Conservation (phyloP, 2,888 invertebrate genomes). For the Sarcophaga subvicina region DNA sequence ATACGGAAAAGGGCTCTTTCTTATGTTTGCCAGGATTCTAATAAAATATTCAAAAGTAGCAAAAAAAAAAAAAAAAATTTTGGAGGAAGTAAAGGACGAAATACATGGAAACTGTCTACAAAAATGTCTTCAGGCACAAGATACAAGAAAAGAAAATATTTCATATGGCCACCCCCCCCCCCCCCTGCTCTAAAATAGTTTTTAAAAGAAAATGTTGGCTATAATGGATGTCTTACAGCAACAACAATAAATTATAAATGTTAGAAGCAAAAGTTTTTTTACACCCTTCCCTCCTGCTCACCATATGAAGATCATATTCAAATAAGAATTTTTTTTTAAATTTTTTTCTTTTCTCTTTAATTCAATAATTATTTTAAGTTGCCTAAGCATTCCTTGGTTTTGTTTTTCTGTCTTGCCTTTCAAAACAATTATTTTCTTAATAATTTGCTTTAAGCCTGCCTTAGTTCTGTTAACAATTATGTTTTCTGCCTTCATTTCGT, state of each 20-base stretch:
- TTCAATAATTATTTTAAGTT: neutral
- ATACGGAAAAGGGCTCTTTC: conserved; percentile 19
- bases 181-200: neutral
- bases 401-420: neutral
- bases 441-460: conserved; percentile 25
- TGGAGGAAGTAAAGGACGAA: too few species aligned
- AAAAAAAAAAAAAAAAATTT: neutral
- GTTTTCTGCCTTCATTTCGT: neutral
- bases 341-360: neutral
- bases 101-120: conserved; percentile 36
- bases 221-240: neutral
- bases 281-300: too few species aligned
- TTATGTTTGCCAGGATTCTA: conserved; percentile 42
- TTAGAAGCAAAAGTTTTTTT: neutral
- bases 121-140: conserved; percentile 41
- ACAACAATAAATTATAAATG: neutral
- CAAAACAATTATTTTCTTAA: conserved; percentile 5
- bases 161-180: neutral
- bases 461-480: conserved; percentile 25
- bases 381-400: neutral
- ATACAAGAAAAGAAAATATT: conserved; percentile 27
- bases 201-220: neutral
- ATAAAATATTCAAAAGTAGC: conserved; percentile 36
- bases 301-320: too few species aligned
- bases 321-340: neutral